phyloP scores from a whole-genome alignment of 2,113 vertebrate genomes.

The Hippocampus abdominalis region DNA sequence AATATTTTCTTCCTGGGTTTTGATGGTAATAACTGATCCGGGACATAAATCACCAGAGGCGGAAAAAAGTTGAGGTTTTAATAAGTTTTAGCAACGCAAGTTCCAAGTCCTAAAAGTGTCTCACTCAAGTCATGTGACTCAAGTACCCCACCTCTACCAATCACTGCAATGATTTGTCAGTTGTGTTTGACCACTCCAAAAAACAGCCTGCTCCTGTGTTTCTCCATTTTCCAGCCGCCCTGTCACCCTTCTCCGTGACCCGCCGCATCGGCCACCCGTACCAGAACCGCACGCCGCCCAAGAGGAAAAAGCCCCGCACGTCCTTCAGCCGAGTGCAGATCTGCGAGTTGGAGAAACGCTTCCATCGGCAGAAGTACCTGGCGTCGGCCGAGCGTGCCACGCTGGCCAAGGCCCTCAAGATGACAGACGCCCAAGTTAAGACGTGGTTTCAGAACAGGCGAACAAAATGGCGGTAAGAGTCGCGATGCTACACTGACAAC shows the following conservation, averaged over 20 bases:
- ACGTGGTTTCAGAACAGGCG: conserved; percentile 98
- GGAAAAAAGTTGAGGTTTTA: neutral
- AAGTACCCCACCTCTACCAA: neutral
- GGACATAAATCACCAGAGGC: neutral
- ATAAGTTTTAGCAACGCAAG: neutral
- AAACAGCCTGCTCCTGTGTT: neutral
- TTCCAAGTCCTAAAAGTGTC: neutral
- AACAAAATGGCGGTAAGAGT: conserved; percentile 93
- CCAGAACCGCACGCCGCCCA: conserved; percentile 96
- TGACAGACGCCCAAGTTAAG: conserved; percentile 97
- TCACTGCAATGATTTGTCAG: neutral
- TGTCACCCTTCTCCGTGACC: conserved; percentile 88
- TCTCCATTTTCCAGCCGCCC: conserved; percentile 71
- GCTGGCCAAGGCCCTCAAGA: conserved; percentile 91
- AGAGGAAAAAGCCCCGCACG: conserved; percentile 96
- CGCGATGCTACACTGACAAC: neutral
- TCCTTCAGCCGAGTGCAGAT: conserved; percentile 96
- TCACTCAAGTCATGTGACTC: neutral
- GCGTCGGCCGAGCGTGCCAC: conserved; percentile 84
- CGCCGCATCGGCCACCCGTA: conserved; percentile 94
- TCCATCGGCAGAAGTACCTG: conserved; percentile 89
- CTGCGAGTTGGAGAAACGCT: conserved; percentile 97
- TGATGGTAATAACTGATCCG: conserved; percentile 2
- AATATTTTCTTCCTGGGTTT: conserved; percentile 21
- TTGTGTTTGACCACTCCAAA: neutral